Conservation (phyloP, 2,888 invertebrate species). For the Drosophila mayaguana region DNA sequence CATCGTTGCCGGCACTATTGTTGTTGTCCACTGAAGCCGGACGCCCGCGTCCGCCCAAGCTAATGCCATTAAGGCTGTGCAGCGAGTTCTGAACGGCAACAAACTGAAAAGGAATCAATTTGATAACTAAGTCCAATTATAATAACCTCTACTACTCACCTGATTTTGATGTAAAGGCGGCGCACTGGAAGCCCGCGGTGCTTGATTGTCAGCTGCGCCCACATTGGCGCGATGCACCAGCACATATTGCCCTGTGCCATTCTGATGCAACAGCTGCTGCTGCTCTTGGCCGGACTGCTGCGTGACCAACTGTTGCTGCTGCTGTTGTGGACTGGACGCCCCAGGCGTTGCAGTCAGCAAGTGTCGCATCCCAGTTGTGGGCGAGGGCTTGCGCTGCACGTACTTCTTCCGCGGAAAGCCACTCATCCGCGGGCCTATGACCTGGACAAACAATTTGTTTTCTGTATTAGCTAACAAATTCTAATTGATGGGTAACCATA, state of each 20-base stretch:
- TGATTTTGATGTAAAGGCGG: conserved; percentile 90
- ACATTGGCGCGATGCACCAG: conserved; percentile 91
- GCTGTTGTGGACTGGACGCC: conserved; percentile 52
- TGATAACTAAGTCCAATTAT: conserved; percentile 10
- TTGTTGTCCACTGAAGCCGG: conserved; percentile 89
- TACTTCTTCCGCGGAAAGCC: conserved; percentile 85
- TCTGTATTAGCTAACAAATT: background rate
- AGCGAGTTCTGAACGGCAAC: conserved; percentile 82
- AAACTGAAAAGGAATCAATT: conserved; percentile 60
- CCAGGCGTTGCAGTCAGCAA: conserved; percentile 85
- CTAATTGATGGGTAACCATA: background rate
- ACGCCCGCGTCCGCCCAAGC: conserved; percentile 87
- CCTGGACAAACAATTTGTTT: conserved; percentile 54
- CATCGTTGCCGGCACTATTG: conserved; percentile 54
- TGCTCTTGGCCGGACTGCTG: conserved; percentile 63
- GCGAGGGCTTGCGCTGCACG: conserved; percentile 87
- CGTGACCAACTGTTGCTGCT: conserved; percentile 62
- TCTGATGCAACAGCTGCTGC: conserved; percentile 81
- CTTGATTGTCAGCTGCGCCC: conserved; percentile 87
- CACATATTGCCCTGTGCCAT: conserved; percentile 90
- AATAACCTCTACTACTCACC: conserved; percentile 55
- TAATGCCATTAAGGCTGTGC: conserved; percentile 84
- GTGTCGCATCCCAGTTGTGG: conserved; percentile 88
- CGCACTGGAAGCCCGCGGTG: conserved; percentile 94
- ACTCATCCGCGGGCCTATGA: conserved; percentile 84